Percentiles rank a stretch among this genome's conserved stretches.
These are phyloP conservation scores for Cecropterus lyciades DNA, from an alignment of 1,140 invertebrate genomes.

Conservation along the genomic window DNA sequence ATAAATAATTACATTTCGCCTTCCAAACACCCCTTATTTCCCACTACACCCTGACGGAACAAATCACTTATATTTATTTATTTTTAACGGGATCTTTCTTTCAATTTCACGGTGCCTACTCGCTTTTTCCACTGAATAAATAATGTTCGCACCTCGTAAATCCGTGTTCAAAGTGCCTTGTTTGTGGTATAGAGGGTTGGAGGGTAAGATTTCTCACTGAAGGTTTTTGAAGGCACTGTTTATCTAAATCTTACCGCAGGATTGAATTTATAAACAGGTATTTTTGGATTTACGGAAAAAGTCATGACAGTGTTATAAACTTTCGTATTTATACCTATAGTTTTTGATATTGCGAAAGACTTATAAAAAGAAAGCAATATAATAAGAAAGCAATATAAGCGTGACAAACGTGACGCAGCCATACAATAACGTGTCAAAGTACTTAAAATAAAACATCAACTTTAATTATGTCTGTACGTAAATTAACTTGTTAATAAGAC, in stretches of 20 bases:
- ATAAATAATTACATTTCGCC: too few species aligned
- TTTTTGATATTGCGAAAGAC: too few species aligned
- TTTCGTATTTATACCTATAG: too few species aligned
- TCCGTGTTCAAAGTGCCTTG: constrained; percentile 33
- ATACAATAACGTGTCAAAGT: too few species aligned
- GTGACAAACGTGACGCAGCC: too few species aligned
- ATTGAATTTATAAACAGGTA: neutral
- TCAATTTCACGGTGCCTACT: constrained; percentile 68
- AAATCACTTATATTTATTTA: constrained; percentile 38
- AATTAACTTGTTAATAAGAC: too few species aligned
- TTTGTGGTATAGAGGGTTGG: constrained; percentile 46
- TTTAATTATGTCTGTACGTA: too few species aligned
- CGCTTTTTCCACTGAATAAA: constrained; percentile 71
- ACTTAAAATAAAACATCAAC: too few species aligned
- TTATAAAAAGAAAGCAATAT: too few species aligned
- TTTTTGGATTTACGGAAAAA: too few species aligned
- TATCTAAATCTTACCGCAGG: neutral
- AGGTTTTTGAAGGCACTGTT: neutral
- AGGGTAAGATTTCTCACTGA: constrained; percentile 29
- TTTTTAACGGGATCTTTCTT: constrained; percentile 58
- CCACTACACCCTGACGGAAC: neutral
- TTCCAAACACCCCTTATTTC: neutral
- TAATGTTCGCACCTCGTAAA: constrained; percentile 70
- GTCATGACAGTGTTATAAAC: too few species aligned
- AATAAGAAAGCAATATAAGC: too few species aligned